Evolutionary conservation across 2,888 invertebrate genomes (phyloP).

Genomic region (Cephus sareptanus): DNA sequence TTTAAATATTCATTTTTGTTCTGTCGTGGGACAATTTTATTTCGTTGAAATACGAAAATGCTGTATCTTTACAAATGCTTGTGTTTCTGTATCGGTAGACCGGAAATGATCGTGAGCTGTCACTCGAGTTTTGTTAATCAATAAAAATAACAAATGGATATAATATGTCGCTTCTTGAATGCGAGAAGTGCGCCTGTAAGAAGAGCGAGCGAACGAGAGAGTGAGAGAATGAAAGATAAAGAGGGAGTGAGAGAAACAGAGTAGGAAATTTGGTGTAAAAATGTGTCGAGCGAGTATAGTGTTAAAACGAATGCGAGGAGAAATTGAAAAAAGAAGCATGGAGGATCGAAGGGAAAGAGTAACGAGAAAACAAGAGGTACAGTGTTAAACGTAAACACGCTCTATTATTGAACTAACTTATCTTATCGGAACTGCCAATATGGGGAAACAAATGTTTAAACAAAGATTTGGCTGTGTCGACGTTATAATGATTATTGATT

Average conservation of each 20-base stretch:
- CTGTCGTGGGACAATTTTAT: background rate
- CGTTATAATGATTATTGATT: constrained; percentile 52
- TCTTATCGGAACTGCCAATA: constrained; percentile 18
- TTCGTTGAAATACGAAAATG: background rate
- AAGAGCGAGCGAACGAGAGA: constrained; percentile 11
- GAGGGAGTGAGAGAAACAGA: constrained; percentile 5
- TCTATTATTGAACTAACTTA: background rate
- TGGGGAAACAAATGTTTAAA: constrained; percentile 45
- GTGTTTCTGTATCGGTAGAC: background rate
- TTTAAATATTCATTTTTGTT: background rate
- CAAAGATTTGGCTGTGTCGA: constrained; percentile 59
- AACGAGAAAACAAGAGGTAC: background rate
- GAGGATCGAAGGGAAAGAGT: background rate
- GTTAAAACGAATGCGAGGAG: background rate
- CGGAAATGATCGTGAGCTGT: background rate
- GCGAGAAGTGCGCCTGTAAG: constrained; percentile 7
- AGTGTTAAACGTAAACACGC: background rate
- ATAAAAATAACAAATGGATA: constrained; percentile 9
- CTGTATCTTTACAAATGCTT: background rate
- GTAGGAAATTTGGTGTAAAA: background rate
- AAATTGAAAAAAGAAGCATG: background rate
- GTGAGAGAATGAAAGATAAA: background rate
- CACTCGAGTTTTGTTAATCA: background rate
- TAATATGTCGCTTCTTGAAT: constrained; percentile 19
- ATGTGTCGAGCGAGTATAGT: background rate